These are phyloP conservation scores for Zaprionus camerounensis DNA, from an alignment of 1,140 invertebrate genomes.

Conservation along the genomic window DNA sequence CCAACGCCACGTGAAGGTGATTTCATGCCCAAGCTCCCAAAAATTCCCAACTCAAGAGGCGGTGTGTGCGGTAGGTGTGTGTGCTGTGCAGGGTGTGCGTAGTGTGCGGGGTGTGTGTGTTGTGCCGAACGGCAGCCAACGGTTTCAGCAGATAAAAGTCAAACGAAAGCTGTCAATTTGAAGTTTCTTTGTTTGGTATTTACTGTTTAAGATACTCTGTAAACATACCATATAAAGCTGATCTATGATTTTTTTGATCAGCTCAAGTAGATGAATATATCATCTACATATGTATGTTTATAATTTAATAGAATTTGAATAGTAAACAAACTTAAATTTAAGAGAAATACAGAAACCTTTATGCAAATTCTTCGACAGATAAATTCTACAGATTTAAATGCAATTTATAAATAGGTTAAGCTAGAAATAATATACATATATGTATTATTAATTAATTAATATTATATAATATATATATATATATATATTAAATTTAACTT, in stretches of 20 bases:
- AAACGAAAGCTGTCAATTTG: conserved; percentile 80
- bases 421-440: no score
- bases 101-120: background rate
- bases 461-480: no score
- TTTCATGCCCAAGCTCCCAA: conserved; percentile 66
- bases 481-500: no score
- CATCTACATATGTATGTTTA: background rate
- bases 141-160: conserved; percentile 71
- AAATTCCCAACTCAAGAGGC: conserved; percentile 26
- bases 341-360: background rate
- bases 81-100: conserved; percentile 2
- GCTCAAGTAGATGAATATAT: background rate
- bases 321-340: background rate
- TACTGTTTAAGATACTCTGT: conserved; percentile 50
- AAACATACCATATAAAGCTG: background rate
- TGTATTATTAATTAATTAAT: no score
- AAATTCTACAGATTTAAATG: background rate
- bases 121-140: conserved; percentile 37
- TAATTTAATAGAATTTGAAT: background rate
- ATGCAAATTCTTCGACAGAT: background rate
- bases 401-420: background rate
- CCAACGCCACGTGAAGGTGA: conserved; percentile 70
- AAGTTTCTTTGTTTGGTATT: conserved; percentile 69
- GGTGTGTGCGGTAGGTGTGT: conserved; percentile 10
- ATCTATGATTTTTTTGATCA: no score